Conservation (phyloP, 1,140 invertebrate species). For the Sesamia nonagrioides region DNA sequence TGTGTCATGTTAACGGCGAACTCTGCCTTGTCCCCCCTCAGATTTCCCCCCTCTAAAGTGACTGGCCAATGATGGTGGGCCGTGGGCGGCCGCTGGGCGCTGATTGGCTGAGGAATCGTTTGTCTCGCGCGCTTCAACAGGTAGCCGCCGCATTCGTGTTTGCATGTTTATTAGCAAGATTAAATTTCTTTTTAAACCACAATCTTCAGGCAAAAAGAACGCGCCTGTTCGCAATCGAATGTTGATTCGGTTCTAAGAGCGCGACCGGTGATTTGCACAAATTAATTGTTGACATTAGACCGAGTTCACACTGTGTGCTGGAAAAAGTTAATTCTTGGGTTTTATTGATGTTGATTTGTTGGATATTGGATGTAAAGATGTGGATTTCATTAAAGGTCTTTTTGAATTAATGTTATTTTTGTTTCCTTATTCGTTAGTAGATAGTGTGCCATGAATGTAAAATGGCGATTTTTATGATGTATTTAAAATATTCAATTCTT, state of each 20-base stretch:
- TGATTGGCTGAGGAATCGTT: constrained; percentile 72
- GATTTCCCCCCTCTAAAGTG: constrained; percentile 62
- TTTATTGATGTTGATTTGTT: constrained; percentile 2
- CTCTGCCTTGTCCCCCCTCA: constrained; percentile 63
- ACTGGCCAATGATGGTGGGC: constrained; percentile 70
- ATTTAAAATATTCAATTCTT: too few relatives aligned
- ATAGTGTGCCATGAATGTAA: background rate
- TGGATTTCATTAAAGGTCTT: background rate
- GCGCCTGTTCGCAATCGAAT: constrained; percentile 65
- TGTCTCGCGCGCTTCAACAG: constrained; percentile 79
- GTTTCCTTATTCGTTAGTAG: background rate
- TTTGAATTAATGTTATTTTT: background rate
- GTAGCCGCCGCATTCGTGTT: constrained; percentile 81
- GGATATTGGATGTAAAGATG: background rate
- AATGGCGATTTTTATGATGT: too few relatives aligned
- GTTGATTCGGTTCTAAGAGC: constrained; percentile 68
- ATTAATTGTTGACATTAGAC: constrained; percentile 47
- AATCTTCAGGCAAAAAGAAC: constrained; percentile 66
- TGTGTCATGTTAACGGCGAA: constrained; percentile 74
- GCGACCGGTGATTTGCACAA: constrained; percentile 48
- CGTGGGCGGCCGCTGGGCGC: constrained; percentile 79
- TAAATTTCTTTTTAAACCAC: constrained; percentile 83
- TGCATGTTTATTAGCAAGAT: constrained; percentile 86
- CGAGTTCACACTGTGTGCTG: constrained; percentile 24
- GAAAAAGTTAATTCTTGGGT: background rate